Percentiles rank a stretch among this genome's conserved stretches.
These are phyloP conservation scores for Tetrapedia diversipes DNA, from an alignment of 2,888 invertebrate species.

Conservation along the genomic window DNA sequence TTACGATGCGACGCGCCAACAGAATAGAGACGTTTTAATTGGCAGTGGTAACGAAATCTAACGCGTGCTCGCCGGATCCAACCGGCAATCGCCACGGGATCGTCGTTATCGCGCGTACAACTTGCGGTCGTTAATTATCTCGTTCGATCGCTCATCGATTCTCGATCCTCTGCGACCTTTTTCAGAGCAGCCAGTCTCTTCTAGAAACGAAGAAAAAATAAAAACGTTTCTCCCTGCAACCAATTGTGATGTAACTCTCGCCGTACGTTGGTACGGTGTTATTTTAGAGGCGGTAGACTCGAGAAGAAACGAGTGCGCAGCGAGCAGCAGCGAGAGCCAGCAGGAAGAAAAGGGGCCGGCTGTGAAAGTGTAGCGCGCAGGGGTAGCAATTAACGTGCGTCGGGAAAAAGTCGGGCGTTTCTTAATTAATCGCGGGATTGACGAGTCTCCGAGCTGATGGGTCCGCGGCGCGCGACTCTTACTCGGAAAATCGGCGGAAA, in stretches of 20 bases:
- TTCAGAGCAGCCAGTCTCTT: background rate
- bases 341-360: background rate
- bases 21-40: slow-evolving; percentile 36
- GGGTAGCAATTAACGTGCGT: slow-evolving; percentile 10
- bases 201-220: too few species aligned
- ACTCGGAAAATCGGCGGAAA: background rate
- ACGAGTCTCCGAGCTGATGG: slow-evolving; percentile 29
- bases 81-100: background rate
- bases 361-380: background rate
- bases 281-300: slow-evolving; percentile 23
- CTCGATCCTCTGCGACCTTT: background rate
- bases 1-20: background rate
- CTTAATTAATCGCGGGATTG: slow-evolving; percentile 27
- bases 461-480: background rate
- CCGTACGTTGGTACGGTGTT: slow-evolving; percentile 4
- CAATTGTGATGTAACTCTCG: background rate
- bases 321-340: background rate
- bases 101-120: slow-evolving; percentile 11
- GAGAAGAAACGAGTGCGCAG: background rate
- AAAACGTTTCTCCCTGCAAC: background rate
- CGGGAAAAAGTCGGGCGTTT: background rate
- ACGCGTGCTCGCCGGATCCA: slow-evolving; percentile 10
- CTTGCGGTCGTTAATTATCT: slow-evolving; percentile 32
- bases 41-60: slow-evolving; percentile 34
- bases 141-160: background rate